These are phyloP conservation scores for Copidosoma floridanum DNA, from an alignment of 1,140 invertebrate species.

Conservation along the genomic window DNA sequence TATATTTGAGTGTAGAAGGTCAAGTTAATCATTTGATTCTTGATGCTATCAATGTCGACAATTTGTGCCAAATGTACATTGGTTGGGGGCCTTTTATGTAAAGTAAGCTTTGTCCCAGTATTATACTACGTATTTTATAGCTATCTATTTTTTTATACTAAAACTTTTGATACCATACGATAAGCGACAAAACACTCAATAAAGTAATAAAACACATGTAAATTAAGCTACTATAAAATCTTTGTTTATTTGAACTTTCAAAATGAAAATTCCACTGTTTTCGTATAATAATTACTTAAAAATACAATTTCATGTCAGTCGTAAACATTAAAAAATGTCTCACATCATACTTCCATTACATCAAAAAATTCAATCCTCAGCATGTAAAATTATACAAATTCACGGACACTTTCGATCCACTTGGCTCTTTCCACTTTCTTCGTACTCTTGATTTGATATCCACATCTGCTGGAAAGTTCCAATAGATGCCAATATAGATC, in stretches of 20 bases:
- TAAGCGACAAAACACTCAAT: too few species aligned
- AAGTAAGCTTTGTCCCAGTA: conserved; percentile 30
- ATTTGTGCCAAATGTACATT: conserved; percentile 93
- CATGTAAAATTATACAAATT: conserved; percentile 29
- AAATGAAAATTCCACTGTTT: conserved; percentile 17
- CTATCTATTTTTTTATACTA: background rate
- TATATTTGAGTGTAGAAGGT: conserved; percentile 82
- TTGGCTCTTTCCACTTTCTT: conserved; percentile 80
- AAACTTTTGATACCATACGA: too few species aligned
- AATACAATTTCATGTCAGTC: conserved; percentile 32
- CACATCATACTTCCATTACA: conserved; percentile 1
- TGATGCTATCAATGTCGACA: conserved; percentile 85
- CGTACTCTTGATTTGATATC: conserved; percentile 89
- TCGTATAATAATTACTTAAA: conserved; percentile 29
- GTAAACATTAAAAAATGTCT: conserved; percentile 31
- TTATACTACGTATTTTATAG: background rate
- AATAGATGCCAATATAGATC: conserved; percentile 84
- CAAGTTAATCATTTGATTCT: conserved; percentile 88
- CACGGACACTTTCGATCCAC: conserved; percentile 82
- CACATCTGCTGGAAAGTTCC: conserved; percentile 93
- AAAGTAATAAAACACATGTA: conserved; percentile 4
- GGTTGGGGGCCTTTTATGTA: conserved; percentile 90
- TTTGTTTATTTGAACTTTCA: conserved; percentile 18
- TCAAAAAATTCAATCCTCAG: conserved; percentile 4
- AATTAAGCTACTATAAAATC: conserved; percentile 16